Evolutionary conservation across 1,140 invertebrate species (phyloP), one percentile per base, ranked within the genome.

Genomic region (Drosophila funebris): DNA sequence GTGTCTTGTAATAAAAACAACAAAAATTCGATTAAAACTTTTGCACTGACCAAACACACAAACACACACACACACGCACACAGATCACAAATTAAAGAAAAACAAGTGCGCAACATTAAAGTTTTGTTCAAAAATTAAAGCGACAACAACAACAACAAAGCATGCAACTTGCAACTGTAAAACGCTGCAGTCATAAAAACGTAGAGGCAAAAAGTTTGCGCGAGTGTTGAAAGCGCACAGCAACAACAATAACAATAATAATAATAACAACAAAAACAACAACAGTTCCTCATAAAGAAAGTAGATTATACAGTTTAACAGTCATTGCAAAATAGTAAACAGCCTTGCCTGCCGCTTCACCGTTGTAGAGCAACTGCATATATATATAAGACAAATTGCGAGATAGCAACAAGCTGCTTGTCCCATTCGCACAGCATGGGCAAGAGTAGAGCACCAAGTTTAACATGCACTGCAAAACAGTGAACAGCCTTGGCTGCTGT

Each of bases 11-110:
- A 80, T 46, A 75, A 75, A 66, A 83, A 61, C 73, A 88, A 57
- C 73, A 88, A 68, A 70, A 82, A 83, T 88, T 88, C 83, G 83
- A 88, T 88, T 88, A 88, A 88, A 88, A 88, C 76, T 88, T 88
- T 87, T 88, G 24, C 73, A 52, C 54, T 64, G 68, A 18, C 66
- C 66, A 61, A 69, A 53, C 33, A 52, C 52, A 41, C 53, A 68
- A 13, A 37, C 52, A 44, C 29, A 71, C 18, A 31, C 48, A 62
- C 31, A 18, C 36, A 41, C 39, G 60, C 73, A 78, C 64, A 76
- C 72, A 43, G 16, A 80, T 50, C 71, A 57, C 66, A 87, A 87
- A 88, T 88, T 88, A 88, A 88, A 88, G 83, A 79, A 88, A 88
- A 88, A 88, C 78, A 87, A 73, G 66, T 27, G 37, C 20, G 41